Base-by-base conservation (phyloP, 2,113 vertebrate genomes). In the human region DNA sequence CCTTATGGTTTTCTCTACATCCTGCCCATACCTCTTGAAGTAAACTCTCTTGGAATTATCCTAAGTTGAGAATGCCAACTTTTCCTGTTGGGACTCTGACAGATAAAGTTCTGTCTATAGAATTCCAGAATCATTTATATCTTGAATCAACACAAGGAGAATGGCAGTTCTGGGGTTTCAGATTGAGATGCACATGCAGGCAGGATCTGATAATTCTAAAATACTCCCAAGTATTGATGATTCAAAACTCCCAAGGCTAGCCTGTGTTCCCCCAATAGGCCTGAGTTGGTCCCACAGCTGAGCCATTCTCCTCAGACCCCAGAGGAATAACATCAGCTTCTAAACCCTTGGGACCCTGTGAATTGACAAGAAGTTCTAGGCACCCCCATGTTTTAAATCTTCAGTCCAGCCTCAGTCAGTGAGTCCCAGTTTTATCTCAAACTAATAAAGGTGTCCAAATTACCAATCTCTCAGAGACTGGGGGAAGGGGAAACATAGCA, bases 21-120 rank as follows among this genome's bases (percentile, higher is more conserved):
- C 17, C 52, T 64, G 82, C 45, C 30, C 38, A 84, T 25, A 84
- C 6, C 30, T 75, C 50, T 85, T 89, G 93, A 70, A 73, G 81
- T n/a, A 43, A 89, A 84, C 48, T 70, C 68, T 92, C 80, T 35
- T 89, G 61, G 30, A 86, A 92, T 82, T 89, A 72, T 72, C 27
- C 73, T 86, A 43, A 96, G 38, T 40, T 90, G 48, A 96, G n/a
- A 90, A 90, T n/a, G 25, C 8, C 87, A 86, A 59, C 70, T 61
- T 90, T 91, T 95, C 85, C 50, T 90, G 16, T 84, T n/a, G 45
- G 55, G 61, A 95, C 48, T 90, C 80, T 90, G 64, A 66, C 72
- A 8, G 1, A 79, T n/a, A 52, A 66, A 97, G 50, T 61, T 45
- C 52, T 61, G 50, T 45, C 13, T 32, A 75, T 6, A 89, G 55